Conservation (phyloP, 2,797 vertebrate species). For the Astyanax mexicanus region DNA sequence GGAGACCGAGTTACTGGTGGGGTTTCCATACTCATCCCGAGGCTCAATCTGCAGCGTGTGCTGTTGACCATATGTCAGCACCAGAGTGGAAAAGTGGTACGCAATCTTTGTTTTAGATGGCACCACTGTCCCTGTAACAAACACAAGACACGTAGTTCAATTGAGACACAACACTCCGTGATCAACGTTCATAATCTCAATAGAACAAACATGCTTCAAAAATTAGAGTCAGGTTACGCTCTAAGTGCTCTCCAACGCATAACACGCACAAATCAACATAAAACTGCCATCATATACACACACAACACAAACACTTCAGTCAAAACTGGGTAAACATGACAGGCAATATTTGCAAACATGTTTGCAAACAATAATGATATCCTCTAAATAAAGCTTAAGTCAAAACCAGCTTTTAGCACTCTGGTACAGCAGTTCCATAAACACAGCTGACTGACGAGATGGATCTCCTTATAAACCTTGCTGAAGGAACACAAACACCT, state of each 20-base stretch:
- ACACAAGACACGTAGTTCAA: background rate
- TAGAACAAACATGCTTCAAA: background rate
- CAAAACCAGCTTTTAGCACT: constrained; percentile 30
- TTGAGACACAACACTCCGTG: background rate
- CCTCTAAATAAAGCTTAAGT: constrained; percentile 25
- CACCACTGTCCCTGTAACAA: constrained; percentile 89
- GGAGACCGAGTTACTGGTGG: constrained; percentile 92
- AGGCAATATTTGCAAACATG: background rate
- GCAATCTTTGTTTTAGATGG: constrained; percentile 98
- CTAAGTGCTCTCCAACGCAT: background rate
- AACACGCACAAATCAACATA: background rate
- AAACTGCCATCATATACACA: background rate
- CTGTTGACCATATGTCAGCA: constrained; percentile 91
- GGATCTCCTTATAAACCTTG: constrained; percentile 7
- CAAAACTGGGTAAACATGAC: constrained; percentile 6
- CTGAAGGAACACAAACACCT: constrained; percentile 19
- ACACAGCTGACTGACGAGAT: constrained; percentile 34
- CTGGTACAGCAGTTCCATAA: constrained; percentile 19
- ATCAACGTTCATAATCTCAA: background rate
- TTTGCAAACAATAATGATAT: constrained; percentile 16
- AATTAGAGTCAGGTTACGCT: no score
- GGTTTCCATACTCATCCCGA: constrained; percentile 96
- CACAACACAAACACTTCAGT: constrained; percentile 22
- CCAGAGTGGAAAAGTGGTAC: constrained; percentile 96
- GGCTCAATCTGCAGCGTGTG: constrained; percentile 96